Evolutionary conservation across 2,113 vertebrate genomes (phyloP).

Genomic region (Amphiprion percula): DNA sequence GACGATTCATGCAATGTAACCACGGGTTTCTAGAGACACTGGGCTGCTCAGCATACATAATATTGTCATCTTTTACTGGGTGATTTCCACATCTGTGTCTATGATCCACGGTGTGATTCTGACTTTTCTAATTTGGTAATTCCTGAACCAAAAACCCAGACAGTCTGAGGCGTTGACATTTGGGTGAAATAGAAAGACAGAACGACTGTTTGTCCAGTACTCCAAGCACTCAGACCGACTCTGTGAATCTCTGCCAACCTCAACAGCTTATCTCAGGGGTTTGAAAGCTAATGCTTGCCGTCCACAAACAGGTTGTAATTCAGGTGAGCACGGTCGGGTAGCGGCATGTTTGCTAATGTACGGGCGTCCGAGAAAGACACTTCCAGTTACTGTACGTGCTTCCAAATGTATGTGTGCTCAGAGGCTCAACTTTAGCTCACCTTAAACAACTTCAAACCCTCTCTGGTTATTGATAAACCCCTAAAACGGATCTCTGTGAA

Average conservation of each 20-base stretch:
- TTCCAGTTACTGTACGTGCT: neutral
- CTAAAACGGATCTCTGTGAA: too few relatives aligned
- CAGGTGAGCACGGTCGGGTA: neutral
- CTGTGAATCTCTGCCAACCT: slow-evolving; percentile 2
- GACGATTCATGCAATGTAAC: neutral
- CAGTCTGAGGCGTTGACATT: neutral
- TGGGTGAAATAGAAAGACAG: neutral
- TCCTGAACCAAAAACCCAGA: neutral
- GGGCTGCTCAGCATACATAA: neutral
- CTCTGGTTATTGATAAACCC: too few relatives aligned
- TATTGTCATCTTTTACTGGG: neutral
- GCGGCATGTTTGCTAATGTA: neutral
- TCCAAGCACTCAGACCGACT: slow-evolving; percentile 14
- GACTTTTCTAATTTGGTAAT: neutral
- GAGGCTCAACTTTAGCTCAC: neutral
- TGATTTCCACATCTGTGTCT: neutral
- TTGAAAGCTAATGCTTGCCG: slow-evolving; percentile 26
- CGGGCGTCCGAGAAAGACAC: neutral
- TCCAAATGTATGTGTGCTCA: neutral
- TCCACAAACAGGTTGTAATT: slow-evolving; percentile 41
- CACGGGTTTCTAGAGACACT: neutral
- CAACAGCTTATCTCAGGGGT: slow-evolving; percentile 20
- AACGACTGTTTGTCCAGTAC: neutral
- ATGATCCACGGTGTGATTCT: neutral
- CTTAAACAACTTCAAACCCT: neutral